Base-by-base conservation (phyloP, 2,113 vertebrate genomes). In the Crotophaga sulcirostris region DNA sequence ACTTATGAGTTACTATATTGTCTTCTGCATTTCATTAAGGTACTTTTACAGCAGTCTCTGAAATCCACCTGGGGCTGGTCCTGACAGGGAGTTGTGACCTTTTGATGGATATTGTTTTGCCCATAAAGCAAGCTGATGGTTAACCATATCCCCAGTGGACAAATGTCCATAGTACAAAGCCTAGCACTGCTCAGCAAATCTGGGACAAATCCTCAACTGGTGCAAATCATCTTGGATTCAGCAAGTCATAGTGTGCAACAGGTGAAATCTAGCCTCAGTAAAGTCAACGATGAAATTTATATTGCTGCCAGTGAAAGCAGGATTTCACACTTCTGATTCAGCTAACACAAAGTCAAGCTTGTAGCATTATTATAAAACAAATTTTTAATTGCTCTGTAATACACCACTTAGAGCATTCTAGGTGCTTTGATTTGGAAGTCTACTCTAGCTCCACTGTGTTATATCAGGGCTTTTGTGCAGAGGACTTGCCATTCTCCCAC, bases 1-100 rank as follows among this genome's bases (percentile, higher is more conserved):
- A 4, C 34, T 72, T 82, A 38, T 17, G 49, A n/a, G 9, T 83
- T 80, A 36, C n/a, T 83, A 7, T 34, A 29, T 28, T 79, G 36
- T 88, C 67, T 90, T 88, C 70, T 96, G 90, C 42, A 70, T 81
- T 96, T 93, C 85, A 86, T 95, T 76, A 95, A 74, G 26, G 38
- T 67, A 36, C 70, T 70, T 92, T 77, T 69, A 70, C 20, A 86
- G 36, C 59, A 70, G 42, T n/a, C 28, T 88, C 64, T 85, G 59
- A 92, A 92, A 90, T 86, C 36, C 55, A 67, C 9, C 16, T 33
- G 38, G 20, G 59, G 15, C 55, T 70, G 31, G 16, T 70, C 40
- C 67, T 69, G 67, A 80, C 67, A 76, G n/a, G 11, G 44, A 68
- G 12, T 93, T 90, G 60, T 82, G 84, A 75, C 87, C 60, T 78